A percentile compares a stretch with the other conserved stretches of the same genome.
Conservation (phyloP, 92 coral and sea anemone species). For the Muricea muricata region DNA sequence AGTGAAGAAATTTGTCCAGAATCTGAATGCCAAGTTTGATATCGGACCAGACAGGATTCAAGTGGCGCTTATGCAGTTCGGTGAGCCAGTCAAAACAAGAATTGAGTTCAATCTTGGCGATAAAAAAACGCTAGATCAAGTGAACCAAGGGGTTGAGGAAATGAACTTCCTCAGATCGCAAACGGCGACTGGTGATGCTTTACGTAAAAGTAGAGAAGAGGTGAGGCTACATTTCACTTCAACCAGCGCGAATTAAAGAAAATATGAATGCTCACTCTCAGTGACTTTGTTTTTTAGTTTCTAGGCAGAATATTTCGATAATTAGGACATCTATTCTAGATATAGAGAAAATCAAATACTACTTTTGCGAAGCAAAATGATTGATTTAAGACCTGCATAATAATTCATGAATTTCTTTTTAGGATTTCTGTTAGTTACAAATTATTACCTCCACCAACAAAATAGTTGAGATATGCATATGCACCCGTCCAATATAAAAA, state of each 20-base stretch:
- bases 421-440: too few relatives aligned
- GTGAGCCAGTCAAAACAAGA: neutral
- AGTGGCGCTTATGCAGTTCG: conserved; percentile 29
- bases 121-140: neutral
- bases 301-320: too few relatives aligned
- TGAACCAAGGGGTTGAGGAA: neutral
- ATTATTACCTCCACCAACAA: too few relatives aligned
- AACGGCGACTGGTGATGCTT: conserved; percentile 13
- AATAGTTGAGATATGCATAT: too few relatives aligned
- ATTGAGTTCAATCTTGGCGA: conserved; percentile 4
- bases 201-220: conserved; percentile 15
- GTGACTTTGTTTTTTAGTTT: neutral
- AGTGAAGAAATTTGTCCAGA: neutral
- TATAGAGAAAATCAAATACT: too few relatives aligned
- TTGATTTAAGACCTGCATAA: too few relatives aligned
- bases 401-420: too few relatives aligned
- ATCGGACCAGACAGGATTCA: conserved; percentile 10
- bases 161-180: neutral
- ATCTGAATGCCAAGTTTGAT: neutral
- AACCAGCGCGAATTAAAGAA: neutral
- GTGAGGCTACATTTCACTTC: neutral
- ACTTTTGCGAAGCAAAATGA: too few relatives aligned
- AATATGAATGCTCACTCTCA: too few relatives aligned
- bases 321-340: too few relatives aligned
- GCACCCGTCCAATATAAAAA: too few relatives aligned